phyloP scores from a whole-genome alignment of 2,797 vertebrate species.

The Setipinna tenuifilis region DNA sequence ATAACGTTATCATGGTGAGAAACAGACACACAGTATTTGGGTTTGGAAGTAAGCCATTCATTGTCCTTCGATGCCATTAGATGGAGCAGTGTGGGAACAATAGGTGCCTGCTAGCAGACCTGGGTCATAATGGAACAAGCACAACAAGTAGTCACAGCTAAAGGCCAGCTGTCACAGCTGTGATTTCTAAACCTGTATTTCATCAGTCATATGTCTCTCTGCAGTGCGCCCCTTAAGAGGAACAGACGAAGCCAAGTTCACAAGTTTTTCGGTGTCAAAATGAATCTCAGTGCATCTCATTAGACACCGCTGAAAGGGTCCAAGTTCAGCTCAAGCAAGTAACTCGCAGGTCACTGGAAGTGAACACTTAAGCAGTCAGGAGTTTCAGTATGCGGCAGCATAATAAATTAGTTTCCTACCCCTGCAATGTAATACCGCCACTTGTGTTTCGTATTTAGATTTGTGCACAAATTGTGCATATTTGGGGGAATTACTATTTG shows the following conservation, averaged over 20 bases:
- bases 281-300: conserved; percentile 14
- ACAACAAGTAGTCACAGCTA: conserved; percentile 52
- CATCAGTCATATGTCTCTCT: conserved; percentile 39
- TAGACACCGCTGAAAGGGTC: not conserved
- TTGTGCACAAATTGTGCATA: not conserved
- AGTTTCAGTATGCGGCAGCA: not conserved
- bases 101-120: conserved; percentile 55
- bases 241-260: conserved; percentile 40
- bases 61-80: conserved; percentile 54
- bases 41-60: conserved; percentile 57
- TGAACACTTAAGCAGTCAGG: not conserved
- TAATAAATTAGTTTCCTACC: not conserved
- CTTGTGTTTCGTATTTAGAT: not conserved
- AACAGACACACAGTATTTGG: conserved; percentile 54
- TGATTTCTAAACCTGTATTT: conserved; percentile 57
- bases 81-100: conserved; percentile 52
- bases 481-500: not conserved
- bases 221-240: conserved; percentile 49
- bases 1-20: conserved; percentile 55
- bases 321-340: not conserved
- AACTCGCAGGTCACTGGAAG: not conserved
- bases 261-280: conserved; percentile 37
- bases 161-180: conserved; percentile 55
- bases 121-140: conserved; percentile 55
- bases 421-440: too few species aligned